These are phyloP conservation scores for Lophura swinhoii DNA, from an alignment of 2,797 vertebrate genomes.

Conservation along the genomic window DNA sequence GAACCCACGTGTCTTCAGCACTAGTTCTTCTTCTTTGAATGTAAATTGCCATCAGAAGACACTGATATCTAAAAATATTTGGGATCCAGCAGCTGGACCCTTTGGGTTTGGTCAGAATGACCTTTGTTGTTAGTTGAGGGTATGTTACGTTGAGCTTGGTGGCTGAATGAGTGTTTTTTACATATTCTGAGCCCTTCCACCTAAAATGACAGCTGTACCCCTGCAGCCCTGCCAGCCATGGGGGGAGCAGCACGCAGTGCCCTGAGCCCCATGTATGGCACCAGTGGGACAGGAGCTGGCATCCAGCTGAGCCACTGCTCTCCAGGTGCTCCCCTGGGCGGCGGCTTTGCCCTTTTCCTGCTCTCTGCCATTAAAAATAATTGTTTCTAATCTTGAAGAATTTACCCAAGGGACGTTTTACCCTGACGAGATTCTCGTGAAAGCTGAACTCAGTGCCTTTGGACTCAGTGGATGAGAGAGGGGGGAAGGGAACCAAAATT, in stretches of 20 bases:
- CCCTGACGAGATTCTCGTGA: background rate
- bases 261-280: background rate
- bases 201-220: background rate
- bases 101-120: background rate
- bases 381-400: background rate
- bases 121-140: fast-evolving
- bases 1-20: fast-evolving
- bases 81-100: background rate
- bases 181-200: background rate
- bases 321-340: background rate
- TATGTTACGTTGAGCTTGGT: background rate
- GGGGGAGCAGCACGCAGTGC: background rate
- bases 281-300: background rate
- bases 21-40: background rate
- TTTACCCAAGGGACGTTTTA: background rate
- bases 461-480: background rate
- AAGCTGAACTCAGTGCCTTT: background rate
- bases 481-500: background rate
- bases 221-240: background rate
- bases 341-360: background rate
- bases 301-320: background rate
- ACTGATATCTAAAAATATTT: background rate
- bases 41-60: background rate
- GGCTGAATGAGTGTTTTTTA: background rate
- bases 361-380: background rate